Evolutionary conservation across 1,140 invertebrate species (phyloP), one percentile per base, ranked within the genome.

Genomic region (Drosophila leontia): DNA sequence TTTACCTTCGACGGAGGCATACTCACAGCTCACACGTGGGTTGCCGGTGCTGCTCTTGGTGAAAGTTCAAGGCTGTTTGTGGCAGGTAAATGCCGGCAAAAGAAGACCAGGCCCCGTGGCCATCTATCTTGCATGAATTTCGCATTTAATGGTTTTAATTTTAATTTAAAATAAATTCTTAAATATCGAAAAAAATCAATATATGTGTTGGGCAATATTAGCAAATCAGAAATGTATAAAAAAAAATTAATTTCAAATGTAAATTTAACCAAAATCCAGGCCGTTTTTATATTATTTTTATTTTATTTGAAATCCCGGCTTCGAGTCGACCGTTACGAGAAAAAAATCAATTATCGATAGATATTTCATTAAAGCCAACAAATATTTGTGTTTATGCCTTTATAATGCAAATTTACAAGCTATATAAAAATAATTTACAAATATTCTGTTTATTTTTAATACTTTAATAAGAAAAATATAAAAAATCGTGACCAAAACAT

Each of bases 51-150:
- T 76, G 67, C 39, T 55, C 44, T 53, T 77, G 75, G 83, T 86
- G 79, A 87, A 86, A 86, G 82, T 86, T 86, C 82, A 86, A 86
- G 82, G 82, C 82, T 82, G 74, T 63, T 77, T 63, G 65, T 77
- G 53, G 55, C 71, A 63, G 62, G 45, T 72, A 58, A 62, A 61
- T 37, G 11, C 51, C 19, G 51, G 51, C 34, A 35, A 55, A 55
- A 55, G 51, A 37, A 55, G 51, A 7, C 0, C 34, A 15, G 17
- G 19, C 51, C 51, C 34, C 34, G 34, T 37, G 51, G 51, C n/a
- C 50, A 1, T 34, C 29, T n/a, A 34, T 34, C 50, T 53, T 17
- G 51, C 32, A 37, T 55, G 15, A 55, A 39, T 39, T 37, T 34
- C 19, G 34, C 12, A 55, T 39, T 55, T 23, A 35, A 53, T 53